Base-by-base conservation (phyloP, 2,113 vertebrate species). In the Periophthalmus modestus region DNA sequence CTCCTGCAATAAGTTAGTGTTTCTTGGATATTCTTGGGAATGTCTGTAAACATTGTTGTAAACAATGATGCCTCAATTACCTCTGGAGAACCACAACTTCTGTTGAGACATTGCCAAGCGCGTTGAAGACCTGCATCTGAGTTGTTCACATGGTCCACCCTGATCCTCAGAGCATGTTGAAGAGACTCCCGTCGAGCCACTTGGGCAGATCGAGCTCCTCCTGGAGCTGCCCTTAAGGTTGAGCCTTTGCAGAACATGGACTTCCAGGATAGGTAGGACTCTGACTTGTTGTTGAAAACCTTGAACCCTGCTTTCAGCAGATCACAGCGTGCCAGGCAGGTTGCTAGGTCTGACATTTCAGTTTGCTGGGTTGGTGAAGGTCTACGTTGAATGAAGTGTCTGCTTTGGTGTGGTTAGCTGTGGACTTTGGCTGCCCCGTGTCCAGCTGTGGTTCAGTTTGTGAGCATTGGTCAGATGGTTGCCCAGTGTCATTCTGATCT, bases 331-430 rank as follows among this genome's bases (percentile, higher is more conserved):
- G 57, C 57, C 13, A 59, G 57, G 57, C 28, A 59, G 2, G 57
- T 21, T 59, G 57, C 57, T 59, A 59, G 57, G 57, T 59, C 57
- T 59, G 57, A 59, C 10, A 59, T 23, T n/a, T 59, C 57, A 59
- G 23, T 59, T 28, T 12, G 57, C 15, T 23, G 57, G 10, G 13
- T 24, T 28, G 12, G 9, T 28, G 23, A 24, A n/a, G 19, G 23
- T 59, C 12, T 24, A 3, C 2, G 0, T 3, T 59, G 6, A 11
- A 12, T 5, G n/a, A 23, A 24, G 21, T 13, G 21, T 24, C 3
- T 3, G 11, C 11, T 59, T 59, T 24, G 9, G 2, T 23, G 23
- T 58, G 55, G 9, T 7, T 58, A 7, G 57, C 5, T n/a, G 58
- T 14, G 19, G 58, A 28, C 1, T 3, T 11, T 16, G 13, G 54